These are phyloP conservation scores for Trigoniulus corallinus DNA, from an alignment of 1,140 invertebrate genomes.

Conservation along the genomic window DNA sequence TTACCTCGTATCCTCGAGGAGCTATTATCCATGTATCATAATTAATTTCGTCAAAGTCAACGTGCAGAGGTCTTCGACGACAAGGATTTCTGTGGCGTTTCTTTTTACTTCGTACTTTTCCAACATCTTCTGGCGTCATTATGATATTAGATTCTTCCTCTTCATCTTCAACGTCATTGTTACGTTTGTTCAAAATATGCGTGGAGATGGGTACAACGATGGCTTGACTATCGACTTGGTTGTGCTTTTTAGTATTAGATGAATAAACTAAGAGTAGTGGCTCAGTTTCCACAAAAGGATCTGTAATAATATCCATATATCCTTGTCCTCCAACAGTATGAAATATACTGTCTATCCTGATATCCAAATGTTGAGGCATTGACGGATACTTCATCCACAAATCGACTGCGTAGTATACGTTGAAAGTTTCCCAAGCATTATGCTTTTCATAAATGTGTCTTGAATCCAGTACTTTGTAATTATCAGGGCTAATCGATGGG, in stretches of 20 bases:
- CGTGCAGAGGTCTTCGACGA: constrained; percentile 35
- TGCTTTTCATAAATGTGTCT: constrained; percentile 2
- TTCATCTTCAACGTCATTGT: constrained; percentile 9
- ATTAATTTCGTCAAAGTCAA: constrained; percentile 41
- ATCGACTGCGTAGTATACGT: constrained; percentile 2
- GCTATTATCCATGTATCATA: constrained; percentile 48
- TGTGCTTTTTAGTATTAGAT: background rate
- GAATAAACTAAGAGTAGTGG: constrained; percentile 14
- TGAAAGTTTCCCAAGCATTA: constrained; percentile 6
- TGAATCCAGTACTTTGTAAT: background rate
- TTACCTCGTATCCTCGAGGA: constrained; percentile 39
- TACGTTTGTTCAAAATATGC: background rate
- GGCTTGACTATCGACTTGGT: background rate
- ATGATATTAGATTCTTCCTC: constrained; percentile 15
- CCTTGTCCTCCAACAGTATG: constrained; percentile 9
- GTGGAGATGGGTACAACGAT: background rate
- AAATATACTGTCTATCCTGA: constrained; percentile 8
- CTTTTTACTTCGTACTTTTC: constrained; percentile 8
- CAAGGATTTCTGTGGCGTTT: constrained; percentile 31
- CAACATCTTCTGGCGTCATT: constrained; percentile 6
- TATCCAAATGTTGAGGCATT: background rate
- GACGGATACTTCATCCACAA: background rate
- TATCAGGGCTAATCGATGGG: background rate
- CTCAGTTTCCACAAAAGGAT: constrained; percentile 11
- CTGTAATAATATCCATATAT: constrained; percentile 11